Evolutionary conservation across 2,797 vertebrate genomes (phyloP), one percentile per base, ranked within the genome.

Genomic region (Centropyge bicolor): DNA sequence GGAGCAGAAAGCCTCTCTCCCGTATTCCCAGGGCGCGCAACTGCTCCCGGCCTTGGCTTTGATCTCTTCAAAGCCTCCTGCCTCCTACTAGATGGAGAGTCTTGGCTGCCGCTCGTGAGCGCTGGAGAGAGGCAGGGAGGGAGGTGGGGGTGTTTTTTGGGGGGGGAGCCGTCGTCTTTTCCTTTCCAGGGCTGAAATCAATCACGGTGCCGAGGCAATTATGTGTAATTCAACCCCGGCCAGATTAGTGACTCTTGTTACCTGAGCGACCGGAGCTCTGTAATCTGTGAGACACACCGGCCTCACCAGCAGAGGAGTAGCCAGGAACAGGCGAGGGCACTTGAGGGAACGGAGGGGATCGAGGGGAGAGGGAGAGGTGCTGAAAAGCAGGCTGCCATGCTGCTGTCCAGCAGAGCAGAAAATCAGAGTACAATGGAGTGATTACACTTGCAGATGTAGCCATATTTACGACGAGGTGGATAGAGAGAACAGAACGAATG

Each of bases 11-110:
- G 97, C 93, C 95, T 93, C 93, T 91, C 92, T 94, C 90, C 97
- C 97, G 95, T 98, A 98, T 98, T 99, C 98, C 98, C 98, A 98
- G 97, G 97, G 98, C 96, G 95, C 97, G 95, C 97, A 97, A 98
- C 97, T 98, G 98, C 98, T 98, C 92, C 96, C 97, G 97, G 98
- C 98, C 97, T 97, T 97, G 97, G 97, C 98, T 99, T 99, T 99
- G 97, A 99, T 99, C 98, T 99, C 97, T 99, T 99, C 98, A 99
- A 99, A 99, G 98, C 97, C 98, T 97, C 96, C 97, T 98, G 97
- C 97, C 97, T 98, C 97, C 97, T 98, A 97, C 97, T 98, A 97
- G 97, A 97, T 96, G 96, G 97, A 96, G 97, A 97, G 98, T 96
- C 97, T 98, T 98, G 98, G 97, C 98, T 98, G 97, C 97, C 90